A percentile compares a stretch with the other conserved stretches of the same genome.
These are phyloP conservation scores for Drosophila sechellia DNA, from an alignment of 1,140 invertebrate species.

Conservation along the genomic window DNA sequence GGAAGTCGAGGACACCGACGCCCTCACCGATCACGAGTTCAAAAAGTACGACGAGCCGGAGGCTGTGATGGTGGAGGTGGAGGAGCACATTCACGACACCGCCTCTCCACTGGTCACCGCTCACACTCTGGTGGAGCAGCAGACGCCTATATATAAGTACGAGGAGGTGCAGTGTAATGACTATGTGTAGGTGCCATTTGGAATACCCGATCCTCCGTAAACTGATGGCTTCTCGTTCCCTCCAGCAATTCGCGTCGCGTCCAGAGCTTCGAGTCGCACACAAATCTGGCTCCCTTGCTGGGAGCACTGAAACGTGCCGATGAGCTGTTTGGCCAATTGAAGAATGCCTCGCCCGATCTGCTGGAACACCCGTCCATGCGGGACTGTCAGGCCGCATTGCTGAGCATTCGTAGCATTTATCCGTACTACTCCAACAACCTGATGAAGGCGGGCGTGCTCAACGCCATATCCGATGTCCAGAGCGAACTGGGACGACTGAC, in stretches of 20 bases:
- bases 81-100: conserved; percentile 89
- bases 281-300: conserved; percentile 72
- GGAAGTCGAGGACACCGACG: conserved; percentile 79
- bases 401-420: conserved; percentile 78
- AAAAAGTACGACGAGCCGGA: conserved; percentile 86
- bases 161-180: conserved; percentile 85
- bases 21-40: conserved; percentile 79
- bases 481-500: conserved; percentile 69
- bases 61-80: conserved; percentile 89
- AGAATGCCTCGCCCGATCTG: conserved; percentile 60
- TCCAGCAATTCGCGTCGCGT: conserved; percentile 76
- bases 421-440: conserved; percentile 79
- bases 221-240: not conserved
- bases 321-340: conserved; percentile 63
- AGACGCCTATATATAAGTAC: conserved; percentile 89
- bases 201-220: not conserved
- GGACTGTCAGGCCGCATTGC: conserved; percentile 65
- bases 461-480: conserved; percentile 80
- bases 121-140: conserved; percentile 87
- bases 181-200: conserved; percentile 59
- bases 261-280: conserved; percentile 82
- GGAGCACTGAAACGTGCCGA: conserved; percentile 78
- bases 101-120: conserved; percentile 88
- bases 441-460: conserved; percentile 78
- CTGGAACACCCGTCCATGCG: conserved; percentile 62